phyloP scores from a whole-genome alignment of 2,797 vertebrate genomes.

The Hyperoplus immaculatus region DNA sequence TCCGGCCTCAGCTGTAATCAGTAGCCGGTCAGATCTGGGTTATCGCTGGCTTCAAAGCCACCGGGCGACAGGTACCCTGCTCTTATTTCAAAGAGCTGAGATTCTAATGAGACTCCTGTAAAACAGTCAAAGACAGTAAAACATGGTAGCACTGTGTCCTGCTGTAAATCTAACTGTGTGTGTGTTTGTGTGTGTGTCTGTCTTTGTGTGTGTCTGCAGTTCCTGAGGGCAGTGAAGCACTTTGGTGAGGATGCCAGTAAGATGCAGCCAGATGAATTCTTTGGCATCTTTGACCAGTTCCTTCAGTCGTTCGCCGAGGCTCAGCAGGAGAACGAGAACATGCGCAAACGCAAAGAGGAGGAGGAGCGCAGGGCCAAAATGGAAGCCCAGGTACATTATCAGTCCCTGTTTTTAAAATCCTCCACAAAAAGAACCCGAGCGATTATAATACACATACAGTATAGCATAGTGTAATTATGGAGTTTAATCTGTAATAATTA shows the following conservation, averaged over 20 bases:
- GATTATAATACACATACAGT: not conserved
- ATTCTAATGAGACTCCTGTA: constrained; percentile 72
- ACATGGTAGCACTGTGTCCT: constrained; percentile 43
- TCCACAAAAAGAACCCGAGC: not conserved
- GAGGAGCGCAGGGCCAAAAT: constrained; percentile 95
- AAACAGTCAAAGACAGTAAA: constrained; percentile 68
- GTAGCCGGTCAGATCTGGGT: constrained; percentile 70
- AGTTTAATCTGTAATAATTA: not conserved
- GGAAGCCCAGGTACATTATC: constrained; percentile 92
- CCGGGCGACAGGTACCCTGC: constrained; percentile 51
- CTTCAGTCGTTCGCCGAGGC: constrained; percentile 95
- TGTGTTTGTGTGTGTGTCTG: constrained; percentile 35
- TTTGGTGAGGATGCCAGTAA: constrained; percentile 94
- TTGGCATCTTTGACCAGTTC: constrained; percentile 98
- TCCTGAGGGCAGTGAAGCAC: constrained; percentile 93
- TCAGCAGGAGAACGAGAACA: constrained; percentile 98
- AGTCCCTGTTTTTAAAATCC: not conserved
- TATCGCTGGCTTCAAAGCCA: constrained; percentile 74
- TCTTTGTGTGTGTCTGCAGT: constrained; percentile 82
- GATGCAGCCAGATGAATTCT: constrained; percentile 99
- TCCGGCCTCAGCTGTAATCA: constrained; percentile 75
- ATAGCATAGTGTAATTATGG: too few relatives aligned
- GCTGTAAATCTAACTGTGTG: constrained; percentile 69
- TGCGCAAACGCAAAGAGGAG: constrained; percentile 95
- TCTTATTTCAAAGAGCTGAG: constrained; percentile 77